Conservation (phyloP, 2,113 vertebrate species). For the Centrocercus urophasianus region DNA sequence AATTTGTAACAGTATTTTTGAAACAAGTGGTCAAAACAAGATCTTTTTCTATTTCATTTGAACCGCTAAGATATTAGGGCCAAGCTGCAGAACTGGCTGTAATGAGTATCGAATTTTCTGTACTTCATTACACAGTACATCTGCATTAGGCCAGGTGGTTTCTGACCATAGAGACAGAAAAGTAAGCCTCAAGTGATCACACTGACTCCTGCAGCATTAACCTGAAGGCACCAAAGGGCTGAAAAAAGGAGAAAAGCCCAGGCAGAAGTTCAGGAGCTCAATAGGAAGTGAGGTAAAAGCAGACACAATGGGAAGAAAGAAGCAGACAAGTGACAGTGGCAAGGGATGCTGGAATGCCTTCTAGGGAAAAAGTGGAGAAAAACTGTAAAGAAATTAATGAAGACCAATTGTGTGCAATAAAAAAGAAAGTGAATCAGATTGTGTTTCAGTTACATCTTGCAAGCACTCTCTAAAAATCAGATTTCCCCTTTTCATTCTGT, state of each 20-base stretch:
- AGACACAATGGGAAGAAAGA: not conserved
- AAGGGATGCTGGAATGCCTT: not conserved
- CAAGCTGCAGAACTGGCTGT: not conserved
- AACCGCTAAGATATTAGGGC: not conserved
- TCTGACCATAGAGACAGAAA: rapidly evolving
- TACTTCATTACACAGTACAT: not conserved
- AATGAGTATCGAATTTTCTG: not conserved
- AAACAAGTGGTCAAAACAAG: conserved; percentile 33
- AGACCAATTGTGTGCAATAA: not conserved
- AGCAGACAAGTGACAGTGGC: not conserved
- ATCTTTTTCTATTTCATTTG: not conserved
- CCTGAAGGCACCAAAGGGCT: not conserved
- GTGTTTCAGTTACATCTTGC: not conserved
- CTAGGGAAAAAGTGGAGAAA: not conserved
- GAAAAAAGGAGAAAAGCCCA: not conserved
- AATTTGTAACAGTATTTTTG: conserved; percentile 28
- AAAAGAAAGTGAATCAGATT: not conserved
- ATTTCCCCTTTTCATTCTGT: not conserved
- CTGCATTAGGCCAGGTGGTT: not conserved
- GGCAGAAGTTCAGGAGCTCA: not conserved
- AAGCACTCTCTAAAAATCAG: not conserved
- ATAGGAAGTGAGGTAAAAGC: not conserved
- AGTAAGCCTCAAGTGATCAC: not conserved
- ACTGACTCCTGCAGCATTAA: not conserved
- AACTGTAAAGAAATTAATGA: not conserved